Base-by-base conservation (phyloP, 2,888 invertebrate genomes). In the Rotaria sp. region DNA sequence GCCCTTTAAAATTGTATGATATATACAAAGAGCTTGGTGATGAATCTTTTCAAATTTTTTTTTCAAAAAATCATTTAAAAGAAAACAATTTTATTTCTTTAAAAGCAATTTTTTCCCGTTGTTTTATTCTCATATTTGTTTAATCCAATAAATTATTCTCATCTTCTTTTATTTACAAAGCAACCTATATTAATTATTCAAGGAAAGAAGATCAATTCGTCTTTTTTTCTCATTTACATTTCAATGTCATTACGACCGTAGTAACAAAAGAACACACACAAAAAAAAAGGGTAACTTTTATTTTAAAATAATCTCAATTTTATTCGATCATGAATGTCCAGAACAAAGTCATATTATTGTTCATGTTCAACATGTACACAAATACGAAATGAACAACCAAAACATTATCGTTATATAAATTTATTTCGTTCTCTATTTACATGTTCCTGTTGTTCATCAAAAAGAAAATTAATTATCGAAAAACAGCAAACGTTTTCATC, bases 341-440 rank as follows among this genome's bases (percentile, higher is more conserved):
- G 7, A 67, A 67, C 35, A 67, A 67, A 35, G 45, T 45, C 45
- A 26, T 45, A 45, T 45, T 80, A 80, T 80, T 80, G 80, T 80
- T 45, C 45, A n/a, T 80, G 80, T 45, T 41, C 80, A 45, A 45
- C 80, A 80, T 80, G 80, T 80, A 80, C 80, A 80, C 26, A 45
- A 80, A 80, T 80, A 13, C 80, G 80, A 45, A 80, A 41, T 45
- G 45, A 80, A 45, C 45, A 80, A 45, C 45, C 80, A 2, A 24
- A 45, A 45, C 11, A 26, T 80, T 45, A 26, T 45, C 75, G 75
- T 41, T 75, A 41, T 75, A 24, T 26, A 26, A 75, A 75, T 75
- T 75, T 13, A 26, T 11, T 80, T n/a, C 80, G 45, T 26, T 45
- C 8, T 26, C 15, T 45, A 13, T 45, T 80, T 13, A 45, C 11